Base-by-base conservation (phyloP, 2,797 vertebrate species). In the Tapera naevia region DNA sequence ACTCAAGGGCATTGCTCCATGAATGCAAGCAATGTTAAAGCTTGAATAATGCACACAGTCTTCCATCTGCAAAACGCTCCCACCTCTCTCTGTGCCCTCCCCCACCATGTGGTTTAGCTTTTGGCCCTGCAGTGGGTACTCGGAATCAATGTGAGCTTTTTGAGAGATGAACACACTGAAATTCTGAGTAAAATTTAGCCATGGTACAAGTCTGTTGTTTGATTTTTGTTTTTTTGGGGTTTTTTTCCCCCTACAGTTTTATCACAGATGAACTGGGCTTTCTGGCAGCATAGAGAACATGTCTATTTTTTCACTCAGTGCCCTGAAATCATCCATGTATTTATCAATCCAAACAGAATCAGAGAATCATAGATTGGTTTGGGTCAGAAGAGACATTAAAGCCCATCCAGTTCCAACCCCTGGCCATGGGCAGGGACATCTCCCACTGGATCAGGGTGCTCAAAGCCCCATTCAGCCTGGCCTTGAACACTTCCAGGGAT, bases 1-100 rank as follows among this genome's bases (percentile, higher is more conserved):
- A 96, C 92, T 82, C 89, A 88, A 95, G 95, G 94, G 96, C 93
- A 92, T 58, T 93, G 65, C 90, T 92, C 66, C 48, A 89, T 97
- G 97, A 97, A 97, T 97, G 95, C 95, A 43, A 88, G 94, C 96
- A 97, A 97, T 97, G 97, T 97, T 96, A 87, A 88, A 92, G 72
- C 35, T 91, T 94, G 94, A 95, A 96, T 95, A 96, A 94, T 93
- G 89, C 93, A 96, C 95, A 95, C 91, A 97, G 97, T 89, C 89
- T 95, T 93, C 96, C 86, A 83, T 94, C 86, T 85, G 91, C 80
- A 97, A 84, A 92, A 90, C 0, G 32, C 75, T 90, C 85, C 76
- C 80, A 92, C 90, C 93, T 93, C 87, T 95, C 93, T 88, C 83
- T 66, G 78, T 66, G 39, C 95, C 92, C 89, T 88, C 80, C 91